These are phyloP conservation scores for Manacus vitellinus DNA, from an alignment of 2,113 vertebrate species.

Conservation along the genomic window DNA sequence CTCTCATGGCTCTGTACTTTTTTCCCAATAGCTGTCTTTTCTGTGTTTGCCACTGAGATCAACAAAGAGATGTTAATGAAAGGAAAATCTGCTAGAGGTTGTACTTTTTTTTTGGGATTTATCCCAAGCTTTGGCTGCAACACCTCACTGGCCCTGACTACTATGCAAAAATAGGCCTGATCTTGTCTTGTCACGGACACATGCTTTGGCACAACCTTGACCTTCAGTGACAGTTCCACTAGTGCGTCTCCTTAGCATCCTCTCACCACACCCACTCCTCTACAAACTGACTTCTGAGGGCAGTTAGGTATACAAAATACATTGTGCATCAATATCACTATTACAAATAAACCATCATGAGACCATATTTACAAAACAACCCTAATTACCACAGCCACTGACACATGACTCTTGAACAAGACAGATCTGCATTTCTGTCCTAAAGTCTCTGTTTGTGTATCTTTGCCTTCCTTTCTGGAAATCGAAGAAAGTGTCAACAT, in stretches of 20 bases:
- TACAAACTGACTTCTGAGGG: background rate
- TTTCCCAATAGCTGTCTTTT: background rate
- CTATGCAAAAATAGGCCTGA: background rate
- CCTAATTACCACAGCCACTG: background rate
- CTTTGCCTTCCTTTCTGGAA: background rate
- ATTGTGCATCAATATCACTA: background rate
- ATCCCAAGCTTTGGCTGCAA: background rate
- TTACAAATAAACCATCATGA: background rate
- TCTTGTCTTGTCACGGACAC: background rate
- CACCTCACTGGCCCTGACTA: background rate
- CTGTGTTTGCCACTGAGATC: background rate
- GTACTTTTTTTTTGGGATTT: background rate
- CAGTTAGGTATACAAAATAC: background rate
- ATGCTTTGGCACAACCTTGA: background rate
- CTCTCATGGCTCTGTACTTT: background rate
- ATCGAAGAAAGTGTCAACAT: fast-evolving
- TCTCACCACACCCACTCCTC: background rate
- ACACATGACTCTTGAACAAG: background rate
- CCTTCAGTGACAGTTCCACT: background rate
- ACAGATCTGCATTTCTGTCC: background rate
- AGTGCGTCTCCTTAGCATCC: background rate
- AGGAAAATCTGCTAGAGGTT: background rate
- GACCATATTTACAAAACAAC: background rate
- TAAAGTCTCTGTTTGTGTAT: background rate
- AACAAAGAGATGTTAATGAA: background rate